Evolutionary conservation across 2,888 invertebrate species (phyloP), one percentile per base, ranked within the genome.

Genomic region (Tiliacea citrago): DNA sequence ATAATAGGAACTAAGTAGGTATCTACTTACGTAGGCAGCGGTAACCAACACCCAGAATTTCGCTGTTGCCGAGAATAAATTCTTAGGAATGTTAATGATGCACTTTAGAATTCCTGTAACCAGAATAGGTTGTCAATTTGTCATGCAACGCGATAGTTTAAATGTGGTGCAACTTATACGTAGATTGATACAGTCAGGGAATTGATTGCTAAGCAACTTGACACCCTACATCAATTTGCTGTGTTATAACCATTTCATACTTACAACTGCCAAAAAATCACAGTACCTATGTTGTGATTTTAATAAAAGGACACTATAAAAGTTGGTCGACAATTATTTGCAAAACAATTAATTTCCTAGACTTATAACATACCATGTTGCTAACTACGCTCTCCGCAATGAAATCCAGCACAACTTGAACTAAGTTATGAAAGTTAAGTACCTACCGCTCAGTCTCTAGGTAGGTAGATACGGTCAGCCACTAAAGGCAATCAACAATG

Each of bases 1-100:
- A 76, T 66, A 57, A 35, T 39, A 53, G 29, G n/a, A 60, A 55
- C 29, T 55, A 58, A 16, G 42, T n/a, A 42, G 42, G 7, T 29
- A 49, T 29, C 16, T 45, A 12, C 12, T 29, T 53, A 42, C 42
- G 13, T 21, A 21, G 5, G 2, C 42, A 61, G 2, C 0, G 12
- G 12, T 45, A 57, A 39, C 29, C 16, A 45, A 58, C 18, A 55
- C n/a, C 4, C 21, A 45, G 49, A 39, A 39, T 18, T 51, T 39
- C 29, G 6, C 24, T 24, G 21, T n/a, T 18, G 1, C n/a, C 7
- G 1, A 51, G 18, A 35, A 69, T 42, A 78, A 21, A 8, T 49
- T 55, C 16, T 12, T 21, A 24, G 1, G 5, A 49, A 72, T 57
- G 21, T 24, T n/a, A 39, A 29, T 18, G 1, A 13, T 53, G 29